phyloP scores from a whole-genome alignment of 2,113 vertebrate genomes.

The Saccopteryx bilineata region DNA sequence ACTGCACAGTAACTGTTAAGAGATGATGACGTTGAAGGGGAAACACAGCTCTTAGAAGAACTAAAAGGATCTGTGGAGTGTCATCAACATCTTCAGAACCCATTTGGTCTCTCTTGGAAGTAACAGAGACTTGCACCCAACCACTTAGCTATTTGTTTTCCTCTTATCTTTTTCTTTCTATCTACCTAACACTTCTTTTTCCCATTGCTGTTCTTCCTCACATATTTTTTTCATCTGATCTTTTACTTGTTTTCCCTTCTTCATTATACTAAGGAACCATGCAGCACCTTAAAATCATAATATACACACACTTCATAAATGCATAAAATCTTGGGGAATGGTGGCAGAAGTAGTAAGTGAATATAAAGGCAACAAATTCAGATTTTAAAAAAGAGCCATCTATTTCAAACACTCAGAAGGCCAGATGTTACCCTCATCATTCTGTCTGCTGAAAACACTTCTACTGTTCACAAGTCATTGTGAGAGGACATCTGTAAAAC shows the following conservation, averaged over 20 bases:
- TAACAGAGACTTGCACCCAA: background rate
- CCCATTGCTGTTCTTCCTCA: background rate
- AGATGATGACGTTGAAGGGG: background rate
- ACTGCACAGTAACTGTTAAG: background rate
- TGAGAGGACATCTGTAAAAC: background rate
- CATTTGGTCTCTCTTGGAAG: background rate
- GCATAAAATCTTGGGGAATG: background rate
- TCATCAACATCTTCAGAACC: background rate
- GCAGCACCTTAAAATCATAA: background rate
- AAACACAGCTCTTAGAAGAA: background rate
- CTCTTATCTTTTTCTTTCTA: background rate
- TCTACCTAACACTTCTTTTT: background rate
- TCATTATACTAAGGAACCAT: constrained; percentile 2
- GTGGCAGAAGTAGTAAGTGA: background rate
- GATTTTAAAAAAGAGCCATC: background rate
- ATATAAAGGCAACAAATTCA: background rate
- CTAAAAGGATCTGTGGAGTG: background rate
- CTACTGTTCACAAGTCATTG: background rate
- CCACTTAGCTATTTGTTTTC: background rate
- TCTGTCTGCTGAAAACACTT: background rate
- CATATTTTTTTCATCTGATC: background rate
- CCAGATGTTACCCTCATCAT: background rate
- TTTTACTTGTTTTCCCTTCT: background rate
- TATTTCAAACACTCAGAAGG: constrained; percentile 21
- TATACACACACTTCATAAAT: background rate